These are phyloP conservation scores for Novumbra hubbsi DNA, from an alignment of 2,797 vertebrate genomes.

Conservation along the genomic window DNA sequence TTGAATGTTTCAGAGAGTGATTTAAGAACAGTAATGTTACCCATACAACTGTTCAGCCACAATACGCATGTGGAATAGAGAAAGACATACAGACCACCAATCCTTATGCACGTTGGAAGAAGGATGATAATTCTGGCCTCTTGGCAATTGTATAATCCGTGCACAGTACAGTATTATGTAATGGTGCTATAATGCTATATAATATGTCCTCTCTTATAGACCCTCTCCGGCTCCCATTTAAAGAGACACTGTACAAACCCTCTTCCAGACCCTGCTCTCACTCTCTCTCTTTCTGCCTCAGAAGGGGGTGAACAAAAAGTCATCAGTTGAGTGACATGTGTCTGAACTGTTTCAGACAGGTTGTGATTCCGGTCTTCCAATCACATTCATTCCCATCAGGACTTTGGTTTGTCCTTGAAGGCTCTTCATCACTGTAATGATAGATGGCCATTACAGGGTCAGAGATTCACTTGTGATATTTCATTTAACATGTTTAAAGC, in stretches of 20 bases:
- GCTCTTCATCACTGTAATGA: conserved; percentile 42
- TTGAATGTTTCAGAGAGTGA: background rate
- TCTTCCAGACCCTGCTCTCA: conserved; percentile 7
- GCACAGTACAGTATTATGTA: conserved; percentile 9
- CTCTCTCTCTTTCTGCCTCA: conserved; percentile 22
- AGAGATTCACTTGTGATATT: conserved; percentile 40
- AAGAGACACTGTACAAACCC: too few relatives aligned
- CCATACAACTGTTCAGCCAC: background rate
- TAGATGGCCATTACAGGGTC: conserved; percentile 33
- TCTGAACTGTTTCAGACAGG: conserved; percentile 61
- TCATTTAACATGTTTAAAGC: conserved; percentile 35
- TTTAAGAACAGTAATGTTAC: background rate
- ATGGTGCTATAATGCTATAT: background rate
- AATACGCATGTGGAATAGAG: background rate
- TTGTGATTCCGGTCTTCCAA: conserved; percentile 59
- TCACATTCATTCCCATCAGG: conserved; percentile 52
- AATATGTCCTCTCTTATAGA: conserved; percentile 2
- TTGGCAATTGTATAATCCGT: background rate
- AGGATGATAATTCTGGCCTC: background rate
- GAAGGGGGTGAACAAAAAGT: conserved; percentile 57
- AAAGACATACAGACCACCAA: conserved; percentile 2
- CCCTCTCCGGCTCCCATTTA: conserved; percentile 1
- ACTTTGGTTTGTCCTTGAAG: conserved; percentile 49
- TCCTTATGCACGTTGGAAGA: background rate
- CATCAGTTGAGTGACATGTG: conserved; percentile 61